A percentile compares a stretch with the other conserved stretches of the same genome.
Evolutionary conservation across 2,797 vertebrate species (phyloP).

Genomic region (Crenichthys baileyi): DNA sequence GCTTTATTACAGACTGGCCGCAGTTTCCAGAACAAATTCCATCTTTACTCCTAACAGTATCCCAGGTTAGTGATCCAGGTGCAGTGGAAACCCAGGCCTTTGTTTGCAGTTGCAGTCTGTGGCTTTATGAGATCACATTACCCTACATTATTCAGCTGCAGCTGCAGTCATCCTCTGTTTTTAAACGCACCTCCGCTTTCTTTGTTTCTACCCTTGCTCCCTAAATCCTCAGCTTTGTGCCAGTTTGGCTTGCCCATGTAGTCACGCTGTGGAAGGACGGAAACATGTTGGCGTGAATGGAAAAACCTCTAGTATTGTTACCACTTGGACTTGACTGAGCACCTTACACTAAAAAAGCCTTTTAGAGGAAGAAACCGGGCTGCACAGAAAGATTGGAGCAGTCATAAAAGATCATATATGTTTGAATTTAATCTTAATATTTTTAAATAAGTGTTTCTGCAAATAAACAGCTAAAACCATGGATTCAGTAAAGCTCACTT

Average conservation of each 20-base stretch:
- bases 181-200: constrained; percentile 32
- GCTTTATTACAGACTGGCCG: neutral
- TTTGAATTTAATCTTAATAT: neutral
- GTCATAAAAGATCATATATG: neutral
- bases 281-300: neutral
- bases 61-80: constrained; percentile 59
- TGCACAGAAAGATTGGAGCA: neutral
- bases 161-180: constrained; percentile 61
- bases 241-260: neutral
- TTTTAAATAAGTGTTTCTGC: no score
- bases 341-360: neutral
- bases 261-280: constrained; percentile 5
- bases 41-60: neutral
- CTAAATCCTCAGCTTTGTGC: constrained; percentile 37
- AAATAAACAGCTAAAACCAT: neutral
- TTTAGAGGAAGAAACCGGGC: neutral
- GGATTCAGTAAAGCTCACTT: no score
- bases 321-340: neutral
- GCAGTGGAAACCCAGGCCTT: constrained; percentile 67
- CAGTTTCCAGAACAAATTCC: constrained; percentile 18
- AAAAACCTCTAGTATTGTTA: neutral
- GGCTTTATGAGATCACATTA: constrained; percentile 78
- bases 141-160: constrained; percentile 84
- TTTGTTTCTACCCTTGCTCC: constrained; percentile 32
- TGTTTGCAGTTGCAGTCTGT: constrained; percentile 73